Evolutionary conservation across 2,888 invertebrate genomes (phyloP).

Genomic region (Dasypogon diadema): DNA sequence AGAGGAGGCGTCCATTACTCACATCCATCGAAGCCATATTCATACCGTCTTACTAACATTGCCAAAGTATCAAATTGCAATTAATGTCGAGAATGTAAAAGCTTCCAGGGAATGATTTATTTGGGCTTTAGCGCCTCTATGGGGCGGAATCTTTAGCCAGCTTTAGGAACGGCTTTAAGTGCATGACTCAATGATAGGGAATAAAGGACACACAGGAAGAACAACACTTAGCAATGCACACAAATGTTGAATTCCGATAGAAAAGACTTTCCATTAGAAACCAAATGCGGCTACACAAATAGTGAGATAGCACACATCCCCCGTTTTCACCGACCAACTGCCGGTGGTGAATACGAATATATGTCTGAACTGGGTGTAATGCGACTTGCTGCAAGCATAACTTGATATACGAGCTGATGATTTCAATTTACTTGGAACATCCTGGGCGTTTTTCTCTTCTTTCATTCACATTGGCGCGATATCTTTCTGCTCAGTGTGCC

Average conservation of each 20-base stretch:
- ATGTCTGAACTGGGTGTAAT: not conserved
- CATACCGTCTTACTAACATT: constrained; percentile 15
- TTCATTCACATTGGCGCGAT: constrained; percentile 34
- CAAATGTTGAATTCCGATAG: constrained; percentile 34
- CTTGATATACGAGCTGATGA: constrained; percentile 52
- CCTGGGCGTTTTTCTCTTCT: constrained; percentile 24
- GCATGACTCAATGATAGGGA: constrained; percentile 35
- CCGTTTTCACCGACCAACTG: too few relatives aligned
- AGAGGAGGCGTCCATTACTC: constrained; percentile 26
- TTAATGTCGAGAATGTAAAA: constrained; percentile 53
- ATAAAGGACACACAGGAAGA: constrained; percentile 44
- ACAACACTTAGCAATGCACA: constrained; percentile 44
- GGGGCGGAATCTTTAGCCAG: constrained; percentile 4
- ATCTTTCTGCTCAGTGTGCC: constrained; percentile 36
- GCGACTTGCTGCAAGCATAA: constrained; percentile 39
- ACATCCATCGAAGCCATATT: constrained; percentile 40
- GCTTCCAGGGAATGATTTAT: constrained; percentile 51
- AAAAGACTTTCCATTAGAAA: constrained; percentile 39
- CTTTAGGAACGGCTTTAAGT: constrained; percentile 7
- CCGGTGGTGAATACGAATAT: not conserved
- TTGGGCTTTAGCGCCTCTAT: not conserved
- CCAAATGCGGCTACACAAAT: constrained; percentile 14
- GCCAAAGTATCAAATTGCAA: constrained; percentile 53
- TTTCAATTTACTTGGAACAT: constrained; percentile 52
- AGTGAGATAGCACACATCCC: too few relatives aligned